phyloP scores from a whole-genome alignment of 2,888 invertebrate genomes.

The Notocelia uddmanniana region DNA sequence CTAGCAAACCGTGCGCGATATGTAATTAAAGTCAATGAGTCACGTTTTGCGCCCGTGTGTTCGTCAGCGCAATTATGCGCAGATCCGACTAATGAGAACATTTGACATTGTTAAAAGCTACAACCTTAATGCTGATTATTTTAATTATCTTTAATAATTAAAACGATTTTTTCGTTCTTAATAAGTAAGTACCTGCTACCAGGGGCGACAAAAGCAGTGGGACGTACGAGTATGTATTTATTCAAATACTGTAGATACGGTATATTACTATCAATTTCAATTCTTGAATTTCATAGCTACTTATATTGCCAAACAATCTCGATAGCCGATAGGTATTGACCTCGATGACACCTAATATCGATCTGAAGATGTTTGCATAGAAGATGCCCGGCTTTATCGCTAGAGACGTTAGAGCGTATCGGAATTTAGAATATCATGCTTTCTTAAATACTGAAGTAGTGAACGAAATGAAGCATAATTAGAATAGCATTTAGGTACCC shows the following conservation, averaged over 20 bases:
- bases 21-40: constrained; percentile 66
- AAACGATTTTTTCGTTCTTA: background rate
- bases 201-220: no score
- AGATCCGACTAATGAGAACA: constrained; percentile 58
- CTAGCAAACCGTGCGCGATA: constrained; percentile 51
- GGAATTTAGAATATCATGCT: background rate
- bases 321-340: constrained; percentile 2
- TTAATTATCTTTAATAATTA: background rate
- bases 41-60: constrained; percentile 58
- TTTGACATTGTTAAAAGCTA: constrained; percentile 48
- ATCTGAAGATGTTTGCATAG: background rate
- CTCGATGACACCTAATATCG: constrained; percentile 21
- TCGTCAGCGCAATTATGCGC: constrained; percentile 57
- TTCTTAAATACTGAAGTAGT: background rate
- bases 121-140: constrained; percentile 21
- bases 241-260: no score
- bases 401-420: background rate
- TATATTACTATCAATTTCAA: no score
- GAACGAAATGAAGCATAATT: background rate
- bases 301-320: constrained; percentile 4
- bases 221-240: no score
- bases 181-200: no score
- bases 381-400: constrained; percentile 5
- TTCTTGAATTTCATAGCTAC: constrained; percentile 12
- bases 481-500: background rate